Conservation (phyloP, 1,140 invertebrate genomes). For the Gerris buenoi region DNA sequence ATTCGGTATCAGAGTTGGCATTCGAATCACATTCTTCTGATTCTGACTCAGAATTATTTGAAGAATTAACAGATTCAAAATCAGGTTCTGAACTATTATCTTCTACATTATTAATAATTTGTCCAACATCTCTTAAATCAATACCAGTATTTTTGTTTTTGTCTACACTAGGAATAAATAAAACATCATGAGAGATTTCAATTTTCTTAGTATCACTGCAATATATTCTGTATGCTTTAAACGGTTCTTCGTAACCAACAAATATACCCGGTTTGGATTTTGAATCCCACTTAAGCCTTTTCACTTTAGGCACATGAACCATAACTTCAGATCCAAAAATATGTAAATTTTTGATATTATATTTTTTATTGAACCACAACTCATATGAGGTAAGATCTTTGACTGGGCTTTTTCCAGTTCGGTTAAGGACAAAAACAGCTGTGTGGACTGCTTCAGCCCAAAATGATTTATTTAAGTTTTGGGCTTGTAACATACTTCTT, state of each 20-base stretch:
- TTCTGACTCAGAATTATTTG: no score
- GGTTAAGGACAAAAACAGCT: neutral
- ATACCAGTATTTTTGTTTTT: neutral
- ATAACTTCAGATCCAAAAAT: conserved; percentile 25
- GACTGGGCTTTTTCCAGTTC: neutral
- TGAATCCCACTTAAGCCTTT: conserved; percentile 18
- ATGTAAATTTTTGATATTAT: conserved; percentile 19
- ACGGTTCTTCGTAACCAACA: conserved; percentile 21
- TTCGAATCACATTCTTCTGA: no score
- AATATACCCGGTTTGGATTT: conserved; percentile 20
- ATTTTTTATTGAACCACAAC: conserved; percentile 16
- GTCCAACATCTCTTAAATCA: neutral
- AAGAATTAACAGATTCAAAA: no score
- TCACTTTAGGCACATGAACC: conserved; percentile 15
- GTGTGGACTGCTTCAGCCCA: conserved; percentile 10
- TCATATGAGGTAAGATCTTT: conserved; percentile 17
- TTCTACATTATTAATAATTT: no score
- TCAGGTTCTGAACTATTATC: no score
- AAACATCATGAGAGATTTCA: neutral
- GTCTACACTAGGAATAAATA: neutral
- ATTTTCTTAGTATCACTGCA: neutral
- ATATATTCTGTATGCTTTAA: neutral
- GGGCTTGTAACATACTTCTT: neutral
- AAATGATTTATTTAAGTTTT: neutral
- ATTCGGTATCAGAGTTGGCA: no score